Evolutionary conservation across 2,797 vertebrate species (phyloP).

Genomic region (Falco berigora): DNA sequence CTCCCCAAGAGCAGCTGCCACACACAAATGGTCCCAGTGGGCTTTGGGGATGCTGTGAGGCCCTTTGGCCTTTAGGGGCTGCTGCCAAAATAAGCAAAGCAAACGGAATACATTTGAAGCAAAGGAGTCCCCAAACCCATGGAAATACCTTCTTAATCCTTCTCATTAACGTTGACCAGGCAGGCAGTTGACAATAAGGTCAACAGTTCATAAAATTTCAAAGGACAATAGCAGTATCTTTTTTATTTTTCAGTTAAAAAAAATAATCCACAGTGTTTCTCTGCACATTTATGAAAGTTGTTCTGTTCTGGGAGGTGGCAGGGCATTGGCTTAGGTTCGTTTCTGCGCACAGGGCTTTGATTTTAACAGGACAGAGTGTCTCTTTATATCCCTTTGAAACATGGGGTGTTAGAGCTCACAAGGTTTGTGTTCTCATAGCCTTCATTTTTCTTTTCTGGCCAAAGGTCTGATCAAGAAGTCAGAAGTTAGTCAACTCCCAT

Average conservation of each 20-base stretch:
- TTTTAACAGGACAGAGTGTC: rapidly evolving
- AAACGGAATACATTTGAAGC: background rate
- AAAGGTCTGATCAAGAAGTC: background rate
- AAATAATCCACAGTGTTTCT: background rate
- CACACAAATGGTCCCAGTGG: background rate
- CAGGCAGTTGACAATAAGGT: background rate
- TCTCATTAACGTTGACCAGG: background rate
- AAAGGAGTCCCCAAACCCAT: background rate
- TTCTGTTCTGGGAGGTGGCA: background rate
- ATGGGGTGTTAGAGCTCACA: background rate
- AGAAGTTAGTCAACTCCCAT: background rate
- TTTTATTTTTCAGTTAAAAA: background rate
- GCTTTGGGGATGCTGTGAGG: background rate
- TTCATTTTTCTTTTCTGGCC: background rate
- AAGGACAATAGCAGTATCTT: background rate
- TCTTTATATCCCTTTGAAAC: background rate
- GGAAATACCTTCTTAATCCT: background rate
- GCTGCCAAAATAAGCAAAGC: background rate
- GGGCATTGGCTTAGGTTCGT: background rate
- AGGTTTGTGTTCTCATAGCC: background rate
- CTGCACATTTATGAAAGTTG: background rate
- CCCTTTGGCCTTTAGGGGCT: background rate
- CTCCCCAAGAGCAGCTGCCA: background rate
- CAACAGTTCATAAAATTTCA: background rate
- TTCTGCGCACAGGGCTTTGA: background rate